Evolutionary conservation across 2,113 vertebrate genomes (phyloP).

Genomic region (Pterocles gutturalis): DNA sequence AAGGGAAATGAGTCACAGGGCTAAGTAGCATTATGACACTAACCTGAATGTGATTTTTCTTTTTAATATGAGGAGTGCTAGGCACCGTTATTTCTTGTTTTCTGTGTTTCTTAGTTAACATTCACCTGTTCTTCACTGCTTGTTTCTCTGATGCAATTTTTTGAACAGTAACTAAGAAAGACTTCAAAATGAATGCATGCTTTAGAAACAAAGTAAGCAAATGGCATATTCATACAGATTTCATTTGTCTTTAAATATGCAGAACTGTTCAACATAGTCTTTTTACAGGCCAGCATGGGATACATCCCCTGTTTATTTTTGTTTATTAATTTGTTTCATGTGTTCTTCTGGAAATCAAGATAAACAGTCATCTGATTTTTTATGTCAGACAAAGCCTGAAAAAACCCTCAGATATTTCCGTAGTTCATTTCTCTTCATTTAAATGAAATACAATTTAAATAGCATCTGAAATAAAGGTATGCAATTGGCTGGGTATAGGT

Average conservation of each 20-base stretch:
- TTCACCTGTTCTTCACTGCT: background rate
- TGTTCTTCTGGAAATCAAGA: background rate
- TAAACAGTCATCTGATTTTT: background rate
- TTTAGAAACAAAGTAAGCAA: background rate
- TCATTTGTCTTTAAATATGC: background rate
- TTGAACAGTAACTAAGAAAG: background rate
- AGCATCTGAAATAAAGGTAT: constrained; percentile 55
- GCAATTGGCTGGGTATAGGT: background rate
- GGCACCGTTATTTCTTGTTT: background rate
- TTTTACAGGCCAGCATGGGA: background rate
- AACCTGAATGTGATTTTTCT: background rate
- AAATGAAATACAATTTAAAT: constrained; percentile 47
- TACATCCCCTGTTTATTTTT: background rate
- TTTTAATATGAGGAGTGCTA: background rate
- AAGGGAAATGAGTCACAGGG: background rate
- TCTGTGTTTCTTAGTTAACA: background rate
- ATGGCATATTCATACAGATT: background rate
- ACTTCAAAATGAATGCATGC: background rate
- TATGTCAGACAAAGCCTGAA: background rate
- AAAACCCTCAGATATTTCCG: background rate
- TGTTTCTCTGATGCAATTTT: background rate
- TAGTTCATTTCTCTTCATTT: constrained; percentile 10
- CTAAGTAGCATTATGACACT: background rate
- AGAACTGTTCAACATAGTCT: background rate
- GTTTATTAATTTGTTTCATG: background rate